Base-by-base conservation (phyloP, 2,888 invertebrate genomes). In the Ferrisia virgata region DNA sequence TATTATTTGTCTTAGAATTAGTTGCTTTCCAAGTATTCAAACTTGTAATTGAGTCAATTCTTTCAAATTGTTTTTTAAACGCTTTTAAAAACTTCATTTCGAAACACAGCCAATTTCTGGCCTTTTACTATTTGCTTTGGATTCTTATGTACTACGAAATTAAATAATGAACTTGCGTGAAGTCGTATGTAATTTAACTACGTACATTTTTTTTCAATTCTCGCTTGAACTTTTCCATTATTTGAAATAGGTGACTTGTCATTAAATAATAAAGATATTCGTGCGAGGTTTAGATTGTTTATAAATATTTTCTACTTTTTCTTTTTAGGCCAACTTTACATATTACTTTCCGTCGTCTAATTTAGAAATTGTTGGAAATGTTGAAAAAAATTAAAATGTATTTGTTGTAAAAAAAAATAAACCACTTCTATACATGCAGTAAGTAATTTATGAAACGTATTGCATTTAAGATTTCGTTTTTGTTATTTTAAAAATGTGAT, bases 391-490 rank as follows among this genome's bases (percentile, higher is more conserved):
- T 11, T 39, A 8, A 28, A 43, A 9, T 64, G 18, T 18, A 47
- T 47, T 47, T 47, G 18, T 18, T 47, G 47, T 47, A 47, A 47
- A 47, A 47, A 47, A 4, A 47, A 47, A 18, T 15, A 1, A 47
- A 47, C n/a, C n/a, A n/a, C n/a, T n/a, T n/a, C n/a, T n/a, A n/a
- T n/a, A n/a, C n/a, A n/a, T n/a, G n/a, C n/a, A 39, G 5, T 39
- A 39, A 39, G 11, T 39, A 39, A n/a, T 39, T 39, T 64, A 64
- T 2, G 58, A 64, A 64, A 64, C 58, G 25, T 64, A 64, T 64
- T 64, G 58, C 58, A 64, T 64, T 64, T 64, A 64, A 25, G 58
- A 64, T 64, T 64, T 64, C 58, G 58, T 64, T 64, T 64, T 28
- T 64, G 25, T 64, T 64, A 64, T 64, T 64, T 64, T 28, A 28